These are phyloP conservation scores for Anas platyrhynchos DNA, from an alignment of 2,113 vertebrate species.

Conservation along the genomic window DNA sequence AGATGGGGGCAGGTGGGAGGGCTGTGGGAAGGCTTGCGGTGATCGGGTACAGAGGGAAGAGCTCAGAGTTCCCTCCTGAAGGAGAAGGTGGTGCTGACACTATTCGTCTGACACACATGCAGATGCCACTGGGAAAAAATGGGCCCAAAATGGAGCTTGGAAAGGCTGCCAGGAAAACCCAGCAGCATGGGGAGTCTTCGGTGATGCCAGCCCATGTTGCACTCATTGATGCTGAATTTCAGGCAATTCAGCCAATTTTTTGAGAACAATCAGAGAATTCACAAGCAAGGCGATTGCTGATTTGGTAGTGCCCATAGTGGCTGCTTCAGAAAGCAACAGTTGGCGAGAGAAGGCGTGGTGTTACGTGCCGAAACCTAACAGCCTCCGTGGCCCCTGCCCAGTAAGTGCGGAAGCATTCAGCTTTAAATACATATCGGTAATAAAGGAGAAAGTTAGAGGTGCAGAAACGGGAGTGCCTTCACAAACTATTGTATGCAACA, in stretches of 20 bases:
- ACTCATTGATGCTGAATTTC: background rate
- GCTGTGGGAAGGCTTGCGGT: background rate
- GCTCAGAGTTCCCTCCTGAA: background rate
- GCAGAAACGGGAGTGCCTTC: background rate
- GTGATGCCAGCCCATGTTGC: background rate
- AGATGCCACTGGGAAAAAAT: background rate
- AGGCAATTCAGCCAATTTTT: background rate
- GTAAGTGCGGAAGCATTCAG: too few species aligned
- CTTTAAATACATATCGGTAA: background rate
- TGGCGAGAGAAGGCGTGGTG: background rate
- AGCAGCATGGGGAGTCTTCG: background rate
- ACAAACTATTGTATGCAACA: accelerated
- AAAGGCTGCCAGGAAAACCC: background rate
- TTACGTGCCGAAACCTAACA: background rate
- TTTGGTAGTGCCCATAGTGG: accelerated
- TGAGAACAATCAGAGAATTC: background rate
- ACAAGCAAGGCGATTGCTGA: background rate
- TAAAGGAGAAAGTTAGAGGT: background rate
- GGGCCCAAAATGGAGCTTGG: background rate
- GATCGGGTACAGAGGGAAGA: background rate
- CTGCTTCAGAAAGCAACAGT: background rate
- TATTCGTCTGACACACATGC: background rate
- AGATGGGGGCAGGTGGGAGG: background rate
- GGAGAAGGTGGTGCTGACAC: background rate
- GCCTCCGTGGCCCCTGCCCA: background rate